Evolutionary conservation across 2,888 invertebrate species (phyloP), one percentile per base, ranked within the genome.

Genomic region (Cephalotes varians): DNA sequence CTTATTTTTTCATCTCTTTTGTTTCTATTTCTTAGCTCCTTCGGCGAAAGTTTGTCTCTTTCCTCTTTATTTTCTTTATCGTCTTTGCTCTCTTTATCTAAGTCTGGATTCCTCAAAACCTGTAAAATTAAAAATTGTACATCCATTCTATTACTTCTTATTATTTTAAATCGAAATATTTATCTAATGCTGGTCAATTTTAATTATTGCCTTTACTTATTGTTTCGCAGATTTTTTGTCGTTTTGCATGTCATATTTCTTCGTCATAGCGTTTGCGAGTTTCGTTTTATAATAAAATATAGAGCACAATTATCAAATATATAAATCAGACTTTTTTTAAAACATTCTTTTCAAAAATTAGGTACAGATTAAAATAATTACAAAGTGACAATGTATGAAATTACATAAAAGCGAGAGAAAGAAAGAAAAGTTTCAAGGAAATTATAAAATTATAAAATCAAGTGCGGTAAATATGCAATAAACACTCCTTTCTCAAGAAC

Each of bases 21-120:
- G 82, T 92, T 92, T 79, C 93, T 91, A 89, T 90, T 92, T 89
- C 94, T 95, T 86, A 87, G 79, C 49, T 95, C 95, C 86, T 94
- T 95, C 2, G 90, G 85, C 3, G 90, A 82, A 44, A 90, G 80
- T 90, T 93, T 93, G 69, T 95, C 92, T 86, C 94, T 94, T 47
- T 94, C 95, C 71, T 94, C 94, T 80, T 94, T 94, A 65, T 93
- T 93, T 82, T 94, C 94, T 85, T 93, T 94, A 69, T 93, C 91
- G 80, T 94, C 93, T 81, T 92, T 92, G 83, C 64, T 91, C 18
- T 94, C 94, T 89, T 92, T 93, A 21, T 93, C 93, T 25, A 91
- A 88, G 76, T 93, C 95, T 37, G 91, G 92, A 93, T 93, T 94
- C 90, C 93, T 95, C 87, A 93, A 89, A 74, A 93, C 94, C 94